Base-by-base conservation (phyloP, 1,140 invertebrate species). In the Bombus picipes region DNA sequence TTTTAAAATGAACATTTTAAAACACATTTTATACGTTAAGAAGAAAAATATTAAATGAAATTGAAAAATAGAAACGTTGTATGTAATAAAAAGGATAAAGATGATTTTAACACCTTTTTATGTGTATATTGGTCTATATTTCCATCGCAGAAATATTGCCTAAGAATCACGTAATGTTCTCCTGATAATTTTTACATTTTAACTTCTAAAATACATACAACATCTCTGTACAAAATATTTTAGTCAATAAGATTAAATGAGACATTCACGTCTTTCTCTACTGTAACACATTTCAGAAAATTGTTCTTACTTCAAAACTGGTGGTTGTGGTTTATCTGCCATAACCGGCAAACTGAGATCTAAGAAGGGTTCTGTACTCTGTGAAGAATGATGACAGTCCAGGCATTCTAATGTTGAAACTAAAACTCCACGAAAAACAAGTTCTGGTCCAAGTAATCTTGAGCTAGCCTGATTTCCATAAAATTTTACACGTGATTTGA, bases 291-390 rank as follows among this genome's bases (percentile, higher is more conserved):
- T 76, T 76, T 81, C 5, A 47, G 3, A 70, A 28, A 53, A 70
- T 70, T 13, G 32, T 32, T 57, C 78, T 92, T 92, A 94, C 94
- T 92, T 93, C 2, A 91, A 94, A 90, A 92, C 95, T 59, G 94
- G 97, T 3, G 97, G 96, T 82, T 97, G 96, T 8, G 97, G 96
- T 89, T 97, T 97, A 70, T 97, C 97, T 15, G 96, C 97, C 66
- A 96, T 97, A 15, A 99, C 97, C 0, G 99, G 98, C 77, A 99
- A 95, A 87, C 98, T 99, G 77, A 99, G 96, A 95, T 99, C 99
- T 76, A 99, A 95, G 94, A 99, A 99, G 88, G 98, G 97, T 95
- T 99, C 99, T 83, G 97, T 97, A 28, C 98, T 96, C 91, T 98
- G 97, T 0, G 98, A 99, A 13, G 97, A 96, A 95, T 98, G 96